Conservation (phyloP, 2,888 invertebrate species). For the Gymnoscelis rufifasciata region DNA sequence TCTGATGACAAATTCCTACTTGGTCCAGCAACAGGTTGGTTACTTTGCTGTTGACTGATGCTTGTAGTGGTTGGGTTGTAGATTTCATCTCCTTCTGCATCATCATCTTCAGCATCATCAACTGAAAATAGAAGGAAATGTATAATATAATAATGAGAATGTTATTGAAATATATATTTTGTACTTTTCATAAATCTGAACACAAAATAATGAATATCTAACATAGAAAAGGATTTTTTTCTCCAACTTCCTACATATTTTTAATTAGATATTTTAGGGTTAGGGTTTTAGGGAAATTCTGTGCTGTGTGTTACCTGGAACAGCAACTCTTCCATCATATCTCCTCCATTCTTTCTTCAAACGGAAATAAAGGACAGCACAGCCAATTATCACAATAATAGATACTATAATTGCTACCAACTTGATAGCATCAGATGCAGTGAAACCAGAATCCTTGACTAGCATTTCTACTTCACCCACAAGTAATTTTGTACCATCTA, state of each 20-base stretch:
- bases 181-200: too few species aligned
- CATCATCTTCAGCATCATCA: conserved; percentile 72
- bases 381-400: conserved; percentile 61
- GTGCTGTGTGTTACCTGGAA: conserved; percentile 55
- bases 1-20: conserved; percentile 69
- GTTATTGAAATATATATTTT: too few species aligned
- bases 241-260: too few species aligned
- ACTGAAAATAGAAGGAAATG: conserved; percentile 38
- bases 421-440: conserved; percentile 67
- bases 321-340: conserved; percentile 57
- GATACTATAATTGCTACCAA: conserved; percentile 67
- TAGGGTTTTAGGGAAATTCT: too few species aligned
- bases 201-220: too few species aligned
- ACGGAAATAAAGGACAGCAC: conserved; percentile 63
- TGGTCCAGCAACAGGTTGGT: conserved; percentile 56
- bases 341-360: conserved; percentile 65
- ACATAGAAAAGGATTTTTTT: too few species aligned
- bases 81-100: conserved; percentile 66
- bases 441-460: conserved; percentile 69
- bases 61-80: conserved; percentile 70
- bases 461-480: conserved; percentile 80
- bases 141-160: too few species aligned
- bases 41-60: conserved; percentile 11
- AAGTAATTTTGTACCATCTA: conserved; percentile 71
- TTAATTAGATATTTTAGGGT: too few species aligned